Evolutionary conservation across 2,888 invertebrate genomes (phyloP).

Genomic region (Metellina segmentata): DNA sequence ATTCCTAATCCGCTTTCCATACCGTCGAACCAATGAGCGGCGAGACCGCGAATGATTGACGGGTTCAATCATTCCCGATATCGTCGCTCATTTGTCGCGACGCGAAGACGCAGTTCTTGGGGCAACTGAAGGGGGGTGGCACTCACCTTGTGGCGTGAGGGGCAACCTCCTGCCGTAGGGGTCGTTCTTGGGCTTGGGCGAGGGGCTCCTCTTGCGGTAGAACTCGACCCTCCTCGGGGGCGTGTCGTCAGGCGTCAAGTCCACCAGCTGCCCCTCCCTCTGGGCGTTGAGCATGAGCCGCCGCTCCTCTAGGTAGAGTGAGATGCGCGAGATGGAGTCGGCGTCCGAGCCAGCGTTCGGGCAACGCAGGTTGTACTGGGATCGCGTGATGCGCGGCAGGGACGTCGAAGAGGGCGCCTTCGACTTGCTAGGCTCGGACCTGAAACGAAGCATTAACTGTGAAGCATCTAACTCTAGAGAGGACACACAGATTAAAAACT

Average conservation of each 20-base stretch:
- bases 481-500: too few species aligned
- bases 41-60: too few species aligned
- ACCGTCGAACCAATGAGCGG: too few species aligned
- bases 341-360: constrained; percentile 70
- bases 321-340: constrained; percentile 57
- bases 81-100: too few species aligned
- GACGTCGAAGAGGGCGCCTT: constrained; percentile 59
- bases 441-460: too few species aligned
- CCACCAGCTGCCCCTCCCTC: constrained; percentile 74
- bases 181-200: constrained; percentile 78
- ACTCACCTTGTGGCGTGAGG: constrained; percentile 84
- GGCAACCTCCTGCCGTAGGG: constrained; percentile 82
- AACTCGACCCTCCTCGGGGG: constrained; percentile 70
- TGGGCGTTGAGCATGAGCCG: constrained; percentile 36
- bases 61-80: too few species aligned
- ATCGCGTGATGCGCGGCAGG: constrained; percentile 58
- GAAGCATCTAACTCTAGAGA: too few species aligned
- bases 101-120: too few species aligned
- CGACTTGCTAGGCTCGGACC: constrained; percentile 63
- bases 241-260: constrained; percentile 59
- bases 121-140: not conserved
- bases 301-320: constrained; percentile 63
- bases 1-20: too few species aligned
- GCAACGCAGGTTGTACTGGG: constrained; percentile 67
- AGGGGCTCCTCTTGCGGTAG: constrained; percentile 64